Evolutionary conservation across 2,888 invertebrate genomes (phyloP), one percentile per base, ranked within the genome.

Genomic region (Papilio gigon): DNA sequence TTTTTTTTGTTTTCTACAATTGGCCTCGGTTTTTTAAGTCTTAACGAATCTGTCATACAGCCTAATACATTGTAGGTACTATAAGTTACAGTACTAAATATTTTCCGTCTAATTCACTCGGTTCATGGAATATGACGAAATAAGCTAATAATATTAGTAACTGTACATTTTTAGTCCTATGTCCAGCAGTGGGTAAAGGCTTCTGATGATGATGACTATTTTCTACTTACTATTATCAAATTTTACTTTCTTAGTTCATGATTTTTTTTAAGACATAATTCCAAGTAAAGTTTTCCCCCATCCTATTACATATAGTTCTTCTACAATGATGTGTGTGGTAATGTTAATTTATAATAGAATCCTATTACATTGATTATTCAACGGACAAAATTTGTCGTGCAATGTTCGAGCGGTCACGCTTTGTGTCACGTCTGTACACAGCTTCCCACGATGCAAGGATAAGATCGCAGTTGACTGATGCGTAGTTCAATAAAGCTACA

Each of bases 391-490:
- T 27, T 50, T 72, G 75, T 67, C 76, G 80, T 81, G 83, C 82
- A 80, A 76, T 78, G 71, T 78, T 78, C 70, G 74, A 78, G 79
- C 75, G 78, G 73, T 78, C 71, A 70, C 71, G 72, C 63, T 67
- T 58, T 71, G 71, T 73, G 74, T 76, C 77, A 79, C 77, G 79
- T 82, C 77, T 78, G 80, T 76, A 84, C 27, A 30, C 27, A 53
- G 27, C 27, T 84, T 90, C 90, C 84, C 90, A 90, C 90, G 90
- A 90, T 90, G 80, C 76, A 73, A 73, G 80, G 90, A 90, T 89
- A 88, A 90, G 89, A 90, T 89, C 88, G 84, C 84, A 81, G 83
- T 80, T 86, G 87, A 86, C 86, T 87, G 90, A 90, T 90, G 87
- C 85, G 80, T 87, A 85, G 86, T 85, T 89, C 89, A 90, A 88